Conservation (phyloP, 2,113 vertebrate species). For the Coryphaenoides rupestris region DNA sequence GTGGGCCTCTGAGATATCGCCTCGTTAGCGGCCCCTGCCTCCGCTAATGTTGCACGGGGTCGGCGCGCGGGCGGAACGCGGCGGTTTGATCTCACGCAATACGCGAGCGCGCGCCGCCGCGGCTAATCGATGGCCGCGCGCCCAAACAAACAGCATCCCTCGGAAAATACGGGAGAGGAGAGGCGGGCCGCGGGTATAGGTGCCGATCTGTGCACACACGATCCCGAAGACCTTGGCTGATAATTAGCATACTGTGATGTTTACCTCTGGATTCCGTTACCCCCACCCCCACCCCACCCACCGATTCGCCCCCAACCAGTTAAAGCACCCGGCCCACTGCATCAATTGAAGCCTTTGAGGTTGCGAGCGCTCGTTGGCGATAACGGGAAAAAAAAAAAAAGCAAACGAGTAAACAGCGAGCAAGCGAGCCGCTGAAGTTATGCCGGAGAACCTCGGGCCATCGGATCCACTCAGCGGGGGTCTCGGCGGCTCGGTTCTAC, state of each 20-base stretch:
- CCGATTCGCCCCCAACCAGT: no score
- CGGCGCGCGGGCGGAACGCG: slow-evolving; percentile 40
- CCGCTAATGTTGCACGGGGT: slow-evolving; percentile 48
- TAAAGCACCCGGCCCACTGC: slow-evolving; percentile 55
- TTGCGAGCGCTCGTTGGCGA: slow-evolving; percentile 24
- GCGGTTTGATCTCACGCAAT: slow-evolving; percentile 52
- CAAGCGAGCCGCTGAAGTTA: slow-evolving; percentile 4
- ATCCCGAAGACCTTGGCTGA: slow-evolving; percentile 54
- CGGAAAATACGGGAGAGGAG: slow-evolving; percentile 68
- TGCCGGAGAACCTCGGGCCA: not conserved
- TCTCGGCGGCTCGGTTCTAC: slow-evolving; percentile 26
- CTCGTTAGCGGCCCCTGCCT: slow-evolving; percentile 32
- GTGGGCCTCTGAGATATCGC: slow-evolving; percentile 9
- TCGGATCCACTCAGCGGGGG: not conserved
- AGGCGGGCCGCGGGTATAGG: slow-evolving; percentile 43
- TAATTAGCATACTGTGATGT: slow-evolving; percentile 63
- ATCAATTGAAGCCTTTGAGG: slow-evolving; percentile 33
- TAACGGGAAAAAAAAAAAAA: slow-evolving; percentile 28
- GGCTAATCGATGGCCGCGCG: slow-evolving; percentile 63
- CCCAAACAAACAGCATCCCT: slow-evolving; percentile 64
- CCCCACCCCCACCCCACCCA: no score
- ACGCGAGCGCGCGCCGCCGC: no score
- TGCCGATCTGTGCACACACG: slow-evolving; percentile 48
- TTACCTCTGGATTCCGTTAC: slow-evolving; percentile 56
- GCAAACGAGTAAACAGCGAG: not conserved